phyloP scores from a whole-genome alignment of 2,797 vertebrate genomes.

The Menidia menidia region DNA sequence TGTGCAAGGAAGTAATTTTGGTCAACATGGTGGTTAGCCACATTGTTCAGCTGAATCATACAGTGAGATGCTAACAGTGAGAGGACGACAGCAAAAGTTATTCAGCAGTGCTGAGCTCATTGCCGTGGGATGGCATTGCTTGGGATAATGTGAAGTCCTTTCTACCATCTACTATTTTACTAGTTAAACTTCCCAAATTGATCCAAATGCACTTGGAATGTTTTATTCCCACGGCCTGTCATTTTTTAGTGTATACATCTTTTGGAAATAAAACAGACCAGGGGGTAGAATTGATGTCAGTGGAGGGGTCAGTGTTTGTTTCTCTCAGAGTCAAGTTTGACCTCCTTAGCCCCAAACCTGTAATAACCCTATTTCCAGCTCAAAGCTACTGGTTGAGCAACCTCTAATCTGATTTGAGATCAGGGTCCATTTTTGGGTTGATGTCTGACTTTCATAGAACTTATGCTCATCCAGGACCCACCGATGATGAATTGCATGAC shows the following conservation, averaged over 20 bases:
- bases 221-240: not conserved
- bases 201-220: not conserved
- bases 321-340: conserved; percentile 27
- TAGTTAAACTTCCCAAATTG: not conserved
- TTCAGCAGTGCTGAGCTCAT: conserved; percentile 21
- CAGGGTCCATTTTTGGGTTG: conserved; percentile 65
- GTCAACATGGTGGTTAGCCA: not conserved
- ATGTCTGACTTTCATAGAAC: conserved; percentile 69
- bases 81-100: not conserved
- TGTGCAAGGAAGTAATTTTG: conserved; percentile 40
- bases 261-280: not conserved
- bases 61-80: conserved; percentile 19
- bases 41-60: conserved; percentile 39
- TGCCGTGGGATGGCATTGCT: conserved; percentile 1
- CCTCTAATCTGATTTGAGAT: conserved; percentile 58
- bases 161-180: not conserved
- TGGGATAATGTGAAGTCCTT: conserved; percentile 4
- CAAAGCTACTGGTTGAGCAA: conserved; percentile 66
- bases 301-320: conserved; percentile 30
- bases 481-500: conserved; percentile 81
- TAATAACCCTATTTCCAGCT: conserved; percentile 59
- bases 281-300: not conserved
- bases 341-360: conserved; percentile 46
- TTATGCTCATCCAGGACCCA: conserved; percentile 66
- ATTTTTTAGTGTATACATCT: not conserved